phyloP scores from a whole-genome alignment of 2,888 invertebrate species.

The Gnatocerus cornutus region DNA sequence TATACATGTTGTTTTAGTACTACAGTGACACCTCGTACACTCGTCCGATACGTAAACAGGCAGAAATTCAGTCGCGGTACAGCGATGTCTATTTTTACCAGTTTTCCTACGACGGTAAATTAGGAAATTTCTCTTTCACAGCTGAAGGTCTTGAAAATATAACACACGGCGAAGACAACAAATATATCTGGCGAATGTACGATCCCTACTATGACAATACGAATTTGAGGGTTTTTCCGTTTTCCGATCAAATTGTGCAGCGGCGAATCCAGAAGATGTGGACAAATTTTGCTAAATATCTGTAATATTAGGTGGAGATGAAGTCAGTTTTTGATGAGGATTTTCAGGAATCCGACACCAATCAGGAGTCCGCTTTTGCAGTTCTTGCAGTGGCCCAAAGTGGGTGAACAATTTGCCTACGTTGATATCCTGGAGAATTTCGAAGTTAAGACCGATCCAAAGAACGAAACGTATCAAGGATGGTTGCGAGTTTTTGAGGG shows the following conservation, averaged over 20 bases:
- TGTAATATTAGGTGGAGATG: too few species aligned
- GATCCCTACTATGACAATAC: conserved; percentile 34
- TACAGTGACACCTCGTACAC: conserved; percentile 9
- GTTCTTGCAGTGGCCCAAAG: too few species aligned
- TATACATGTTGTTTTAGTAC: conserved; percentile 9
- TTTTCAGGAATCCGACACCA: too few species aligned
- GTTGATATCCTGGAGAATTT: too few species aligned
- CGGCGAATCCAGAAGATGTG: conserved; percentile 50
- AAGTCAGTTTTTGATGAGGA: too few species aligned
- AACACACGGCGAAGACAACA: conserved; percentile 55
- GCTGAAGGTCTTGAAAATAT: conserved; percentile 52
- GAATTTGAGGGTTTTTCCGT: conserved; percentile 40
- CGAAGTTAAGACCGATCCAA: too few species aligned
- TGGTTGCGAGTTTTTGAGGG: too few species aligned
- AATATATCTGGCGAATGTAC: conserved; percentile 52
- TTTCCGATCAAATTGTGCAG: conserved; percentile 47
- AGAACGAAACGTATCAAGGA: too few species aligned
- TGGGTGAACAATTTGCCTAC: too few species aligned
- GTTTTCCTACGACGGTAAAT: conserved; percentile 18
- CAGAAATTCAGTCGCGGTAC: conserved; percentile 2
- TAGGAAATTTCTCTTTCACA: conserved; percentile 8
- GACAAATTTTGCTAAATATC: conserved; percentile 49
- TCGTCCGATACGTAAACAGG: conserved; percentile 1
- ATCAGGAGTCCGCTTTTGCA: too few species aligned
- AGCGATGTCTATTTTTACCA: conserved; percentile 24